A percentile compares a stretch with the other conserved stretches of the same genome.
These are phyloP conservation scores for Andricus quercusramuli DNA, from an alignment of 2,888 invertebrate genomes.

Conservation along the genomic window DNA sequence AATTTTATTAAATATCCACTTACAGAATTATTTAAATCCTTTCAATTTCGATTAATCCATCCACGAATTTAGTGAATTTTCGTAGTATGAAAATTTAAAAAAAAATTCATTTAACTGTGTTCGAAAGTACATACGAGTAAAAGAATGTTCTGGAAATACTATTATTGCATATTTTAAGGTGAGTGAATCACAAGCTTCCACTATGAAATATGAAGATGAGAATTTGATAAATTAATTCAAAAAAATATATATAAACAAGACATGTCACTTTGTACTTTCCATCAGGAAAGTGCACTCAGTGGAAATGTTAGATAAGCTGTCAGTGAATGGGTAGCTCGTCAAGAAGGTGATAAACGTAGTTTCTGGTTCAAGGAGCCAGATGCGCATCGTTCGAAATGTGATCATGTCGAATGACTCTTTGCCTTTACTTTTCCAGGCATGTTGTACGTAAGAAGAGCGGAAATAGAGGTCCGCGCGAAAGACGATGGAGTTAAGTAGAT, in stretches of 20 bases:
- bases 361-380: conserved; percentile 23
- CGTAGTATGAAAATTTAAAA: not conserved
- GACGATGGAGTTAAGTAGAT: conserved; percentile 72
- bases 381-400: conserved; percentile 5
- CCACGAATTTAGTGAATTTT: not conserved
- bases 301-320: conserved; percentile 40
- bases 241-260: not conserved
- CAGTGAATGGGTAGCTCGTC: conserved; percentile 25
- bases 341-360: conserved; percentile 26
- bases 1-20: not conserved
- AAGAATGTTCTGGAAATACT: no score
- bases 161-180: not conserved
- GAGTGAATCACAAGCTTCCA: not conserved
- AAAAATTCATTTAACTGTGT: no score
- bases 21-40: not conserved
- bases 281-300: conserved; percentile 23
- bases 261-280: conserved; percentile 10
- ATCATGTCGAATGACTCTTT: conserved; percentile 37
- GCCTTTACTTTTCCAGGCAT: conserved; percentile 62
- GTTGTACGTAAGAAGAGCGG: conserved; percentile 63
- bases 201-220: not conserved
- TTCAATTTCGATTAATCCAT: not conserved
- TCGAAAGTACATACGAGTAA: no score
- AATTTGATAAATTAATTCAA: no score
- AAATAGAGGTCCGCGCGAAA: conserved; percentile 64